These are phyloP conservation scores for Leptodactylus fuscus DNA, from an alignment of 2,113 vertebrate genomes.

Conservation along the genomic window DNA sequence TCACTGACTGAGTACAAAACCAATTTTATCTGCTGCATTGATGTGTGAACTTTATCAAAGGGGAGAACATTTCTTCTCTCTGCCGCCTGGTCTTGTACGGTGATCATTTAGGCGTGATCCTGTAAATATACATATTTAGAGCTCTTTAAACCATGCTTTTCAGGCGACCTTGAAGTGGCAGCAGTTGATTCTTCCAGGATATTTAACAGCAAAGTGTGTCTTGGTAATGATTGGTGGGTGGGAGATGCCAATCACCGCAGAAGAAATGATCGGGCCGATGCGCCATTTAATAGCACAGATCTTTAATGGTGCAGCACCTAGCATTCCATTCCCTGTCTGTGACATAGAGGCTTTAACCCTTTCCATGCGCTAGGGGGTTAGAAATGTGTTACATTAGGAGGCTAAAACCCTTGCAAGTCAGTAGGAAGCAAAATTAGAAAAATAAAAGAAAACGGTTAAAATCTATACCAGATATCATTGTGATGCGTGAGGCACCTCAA, in stretches of 20 bases:
- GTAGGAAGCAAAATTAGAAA: not conserved
- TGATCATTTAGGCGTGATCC: constrained; percentile 90
- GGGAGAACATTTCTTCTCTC: constrained; percentile 91
- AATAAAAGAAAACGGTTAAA: not conserved
- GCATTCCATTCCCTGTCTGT: constrained; percentile 40
- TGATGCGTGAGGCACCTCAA: not conserved
- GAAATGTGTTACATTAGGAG: not conserved
- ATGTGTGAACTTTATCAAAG: constrained; percentile 90
- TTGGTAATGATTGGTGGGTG: constrained; percentile 75
- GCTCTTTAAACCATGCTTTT: constrained; percentile 79
- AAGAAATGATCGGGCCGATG: constrained; percentile 67
- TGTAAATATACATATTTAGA: constrained; percentile 95
- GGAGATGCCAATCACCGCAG: constrained; percentile 78
- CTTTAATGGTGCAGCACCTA: constrained; percentile 69
- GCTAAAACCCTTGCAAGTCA: not conserved
- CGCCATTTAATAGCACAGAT: constrained; percentile 72
- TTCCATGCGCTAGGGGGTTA: not conserved
- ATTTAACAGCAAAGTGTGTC: constrained; percentile 79
- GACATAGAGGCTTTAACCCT: constrained; percentile 42
- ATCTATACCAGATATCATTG: not conserved
- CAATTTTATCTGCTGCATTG: constrained; percentile 97
- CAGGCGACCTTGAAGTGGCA: constrained; percentile 85
- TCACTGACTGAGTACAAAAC: constrained; percentile 87
- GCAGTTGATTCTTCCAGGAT: constrained; percentile 82
- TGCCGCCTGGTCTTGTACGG: constrained; percentile 92